These are phyloP conservation scores for Lepidotrigona ventralis DNA, from an alignment of 1,140 invertebrate genomes.

Conservation along the genomic window DNA sequence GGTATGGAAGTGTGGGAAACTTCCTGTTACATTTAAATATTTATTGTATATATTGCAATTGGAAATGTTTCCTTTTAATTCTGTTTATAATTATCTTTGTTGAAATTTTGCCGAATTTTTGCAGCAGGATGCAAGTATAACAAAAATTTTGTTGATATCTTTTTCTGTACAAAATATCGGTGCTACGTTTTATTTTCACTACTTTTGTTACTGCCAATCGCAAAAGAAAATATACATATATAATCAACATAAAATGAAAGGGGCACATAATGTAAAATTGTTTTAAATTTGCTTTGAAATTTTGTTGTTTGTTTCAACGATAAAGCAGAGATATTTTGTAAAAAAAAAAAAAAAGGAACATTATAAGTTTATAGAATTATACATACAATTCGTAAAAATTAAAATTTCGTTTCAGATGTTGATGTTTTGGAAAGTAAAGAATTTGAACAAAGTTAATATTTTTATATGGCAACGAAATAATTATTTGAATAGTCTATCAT, in stretches of 20 bases:
- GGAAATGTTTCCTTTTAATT: constrained; percentile 13
- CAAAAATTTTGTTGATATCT: constrained; percentile 43
- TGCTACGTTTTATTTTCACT: constrained; percentile 54
- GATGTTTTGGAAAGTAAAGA: constrained; percentile 56
- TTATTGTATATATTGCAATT: constrained; percentile 37
- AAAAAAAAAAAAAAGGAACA: constrained; percentile 16
- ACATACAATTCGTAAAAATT: constrained; percentile 49
- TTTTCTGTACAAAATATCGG: constrained; percentile 53
- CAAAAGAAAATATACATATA: constrained; percentile 14
- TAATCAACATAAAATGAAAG: constrained; percentile 46
- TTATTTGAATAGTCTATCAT: constrained; percentile 54
- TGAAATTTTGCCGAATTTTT: constrained; percentile 12
- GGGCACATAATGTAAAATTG: constrained; percentile 41
- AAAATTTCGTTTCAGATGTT: constrained; percentile 38
- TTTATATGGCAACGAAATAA: constrained; percentile 61
- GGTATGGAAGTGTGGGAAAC: background rate
- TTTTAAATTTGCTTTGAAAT: constrained; percentile 49
- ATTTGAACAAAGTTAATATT: constrained; percentile 62
- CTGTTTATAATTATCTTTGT: constrained; percentile 6
- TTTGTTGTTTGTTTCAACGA: constrained; percentile 46
- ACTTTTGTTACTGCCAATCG: constrained; percentile 65
- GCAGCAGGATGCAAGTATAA: constrained; percentile 46
- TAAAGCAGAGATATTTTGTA: constrained; percentile 55
- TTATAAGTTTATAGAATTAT: constrained; percentile 53
- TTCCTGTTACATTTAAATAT: constrained; percentile 27